Evolutionary conservation across 1,140 invertebrate species (phyloP).

Genomic region (Macrostomum lignano): DNA sequence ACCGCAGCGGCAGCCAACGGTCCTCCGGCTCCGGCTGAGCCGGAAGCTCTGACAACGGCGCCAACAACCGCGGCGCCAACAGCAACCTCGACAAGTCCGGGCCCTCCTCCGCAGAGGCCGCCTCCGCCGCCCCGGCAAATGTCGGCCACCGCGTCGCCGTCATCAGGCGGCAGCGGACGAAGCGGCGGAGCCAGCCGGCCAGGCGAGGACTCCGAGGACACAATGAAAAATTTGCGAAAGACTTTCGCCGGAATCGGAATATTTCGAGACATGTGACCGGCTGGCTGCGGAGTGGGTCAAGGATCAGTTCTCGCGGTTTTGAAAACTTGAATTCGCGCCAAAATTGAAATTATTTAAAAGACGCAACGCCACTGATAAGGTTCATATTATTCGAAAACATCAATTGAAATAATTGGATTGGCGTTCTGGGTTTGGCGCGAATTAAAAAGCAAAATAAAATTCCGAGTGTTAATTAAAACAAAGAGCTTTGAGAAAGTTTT

Average conservation of each 20-base stretch:
- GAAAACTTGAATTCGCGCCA: no score
- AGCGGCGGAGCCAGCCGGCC: neutral
- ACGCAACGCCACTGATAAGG: no score
- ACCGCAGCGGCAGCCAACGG: neutral
- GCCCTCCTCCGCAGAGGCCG: conserved; percentile 6
- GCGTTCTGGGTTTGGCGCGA: no score
- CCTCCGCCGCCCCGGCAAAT: conserved; percentile 7
- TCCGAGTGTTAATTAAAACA: no score
- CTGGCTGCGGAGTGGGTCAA: no score
- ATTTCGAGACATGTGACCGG: conserved; percentile 60
- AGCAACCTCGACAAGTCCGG: conserved; percentile 2
- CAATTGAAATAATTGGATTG: no score
- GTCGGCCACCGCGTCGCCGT: conserved; percentile 6
- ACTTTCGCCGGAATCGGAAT: conserved; percentile 90
- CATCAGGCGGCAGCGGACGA: neutral
- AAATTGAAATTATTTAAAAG: no score
- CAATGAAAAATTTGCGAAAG: conserved; percentile 86
- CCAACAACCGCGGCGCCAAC: conserved; percentile 6
- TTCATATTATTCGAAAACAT: no score
- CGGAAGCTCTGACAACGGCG: conserved; percentile 6
- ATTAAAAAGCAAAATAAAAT: no score
- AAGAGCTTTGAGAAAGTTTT: no score
- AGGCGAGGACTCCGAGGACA: conserved; percentile 44
- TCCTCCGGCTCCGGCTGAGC: conserved; percentile 7
- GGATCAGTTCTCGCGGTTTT: no score